Evolutionary conservation across 1,140 invertebrate genomes (phyloP).

Genomic region (Nebria ingens): DNA sequence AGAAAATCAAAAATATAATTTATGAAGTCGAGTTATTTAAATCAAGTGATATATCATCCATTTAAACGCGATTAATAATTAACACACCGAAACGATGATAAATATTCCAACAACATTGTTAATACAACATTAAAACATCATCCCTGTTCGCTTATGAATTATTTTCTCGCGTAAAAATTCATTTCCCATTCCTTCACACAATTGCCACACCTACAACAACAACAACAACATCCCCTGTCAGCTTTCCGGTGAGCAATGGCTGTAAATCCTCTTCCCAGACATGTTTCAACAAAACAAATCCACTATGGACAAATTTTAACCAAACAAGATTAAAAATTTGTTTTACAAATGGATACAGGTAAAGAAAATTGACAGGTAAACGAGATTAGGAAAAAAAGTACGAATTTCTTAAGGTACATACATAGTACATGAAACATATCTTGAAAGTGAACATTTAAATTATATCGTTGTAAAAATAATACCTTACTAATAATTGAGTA

Average conservation of each 20-base stretch:
- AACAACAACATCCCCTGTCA: background rate
- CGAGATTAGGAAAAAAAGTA: slow-evolving; percentile 15
- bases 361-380: slow-evolving; percentile 13
- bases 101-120: too few relatives aligned
- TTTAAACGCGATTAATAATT: too few relatives aligned
- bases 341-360: background rate
- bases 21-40: too few relatives aligned
- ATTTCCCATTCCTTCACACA: background rate
- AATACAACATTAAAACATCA: too few relatives aligned
- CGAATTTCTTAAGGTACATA: too few relatives aligned
- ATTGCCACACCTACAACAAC: background rate
- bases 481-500: slow-evolving; percentile 20
- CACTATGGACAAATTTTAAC: background rate
- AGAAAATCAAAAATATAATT: too few relatives aligned
- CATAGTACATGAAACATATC: background rate
- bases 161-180: too few relatives aligned
- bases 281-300: background rate
- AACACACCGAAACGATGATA: too few relatives aligned
- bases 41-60: too few relatives aligned
- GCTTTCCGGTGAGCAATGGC: background rate
- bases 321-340: slow-evolving; percentile 2
- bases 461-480: slow-evolving; percentile 14
- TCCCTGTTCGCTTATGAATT: too few relatives aligned
- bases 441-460: background rate
- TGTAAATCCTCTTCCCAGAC: slow-evolving; percentile 2